Percentiles rank a stretch among this genome's conserved stretches.
phyloP scores from a whole-genome alignment of 2,888 invertebrate genomes.

The Drosophila robusta region DNA sequence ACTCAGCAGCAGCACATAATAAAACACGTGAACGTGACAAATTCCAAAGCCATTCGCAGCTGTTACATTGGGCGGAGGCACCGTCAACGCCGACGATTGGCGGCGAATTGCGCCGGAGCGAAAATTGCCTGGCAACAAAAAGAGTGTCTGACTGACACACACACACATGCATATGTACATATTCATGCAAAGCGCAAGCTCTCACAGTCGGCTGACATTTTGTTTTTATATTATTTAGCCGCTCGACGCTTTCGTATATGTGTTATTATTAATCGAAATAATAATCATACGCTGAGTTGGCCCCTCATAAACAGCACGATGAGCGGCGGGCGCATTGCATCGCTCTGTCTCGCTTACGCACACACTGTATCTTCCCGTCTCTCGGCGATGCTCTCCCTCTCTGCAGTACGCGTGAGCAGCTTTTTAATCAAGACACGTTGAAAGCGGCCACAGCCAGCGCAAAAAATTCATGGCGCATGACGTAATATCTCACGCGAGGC shows the following conservation, averaged over 20 bases:
- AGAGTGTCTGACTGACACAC: slow-evolving; percentile 44
- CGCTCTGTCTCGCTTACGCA: slow-evolving; percentile 12
- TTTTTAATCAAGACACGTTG: slow-evolving; percentile 70
- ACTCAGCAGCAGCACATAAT: slow-evolving; percentile 56
- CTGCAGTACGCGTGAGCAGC: slow-evolving; percentile 47
- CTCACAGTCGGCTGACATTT: slow-evolving; percentile 60
- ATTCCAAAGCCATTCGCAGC: slow-evolving; percentile 71
- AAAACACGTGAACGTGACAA: slow-evolving; percentile 83
- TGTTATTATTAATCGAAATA: slow-evolving; percentile 70
- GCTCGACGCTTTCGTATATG: slow-evolving; percentile 27
- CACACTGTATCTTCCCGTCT: not conserved
- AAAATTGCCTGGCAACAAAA: slow-evolving; percentile 67
- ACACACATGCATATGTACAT: not conserved
- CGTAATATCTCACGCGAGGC: slow-evolving; percentile 85
- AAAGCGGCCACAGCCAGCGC: slow-evolving; percentile 63
- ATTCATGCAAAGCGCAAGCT: slow-evolving; percentile 17
- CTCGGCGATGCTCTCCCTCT: slow-evolving; percentile 8
- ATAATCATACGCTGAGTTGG: slow-evolving; percentile 74
- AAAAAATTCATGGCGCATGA: slow-evolving; percentile 83
- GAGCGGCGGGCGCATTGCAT: slow-evolving; percentile 24
- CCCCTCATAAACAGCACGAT: slow-evolving; percentile 35
- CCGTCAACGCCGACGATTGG: slow-evolving; percentile 23
- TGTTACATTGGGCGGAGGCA: slow-evolving; percentile 63
- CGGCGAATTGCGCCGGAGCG: slow-evolving; percentile 56
- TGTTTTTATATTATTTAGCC: slow-evolving; percentile 67